These are phyloP conservation scores for Heliornis fulica DNA, from an alignment of 2,113 vertebrate species.

Conservation along the genomic window DNA sequence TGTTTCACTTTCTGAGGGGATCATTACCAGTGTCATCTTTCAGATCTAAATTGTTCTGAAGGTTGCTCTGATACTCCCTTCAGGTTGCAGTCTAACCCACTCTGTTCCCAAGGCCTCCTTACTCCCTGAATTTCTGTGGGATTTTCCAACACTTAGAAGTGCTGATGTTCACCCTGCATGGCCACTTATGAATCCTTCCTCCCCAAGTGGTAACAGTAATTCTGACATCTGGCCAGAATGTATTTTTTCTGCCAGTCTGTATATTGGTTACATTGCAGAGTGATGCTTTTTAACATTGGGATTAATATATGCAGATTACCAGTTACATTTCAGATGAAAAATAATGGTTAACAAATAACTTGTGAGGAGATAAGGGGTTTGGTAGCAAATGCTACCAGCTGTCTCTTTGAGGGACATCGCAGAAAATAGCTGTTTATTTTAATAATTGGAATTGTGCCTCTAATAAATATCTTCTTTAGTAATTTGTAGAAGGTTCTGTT, in stretches of 20 bases:
- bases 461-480: background rate
- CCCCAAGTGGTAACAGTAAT: background rate
- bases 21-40: background rate
- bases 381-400: background rate
- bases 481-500: background rate
- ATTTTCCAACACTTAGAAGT: background rate
- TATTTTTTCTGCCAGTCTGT: background rate
- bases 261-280: background rate
- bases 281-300: background rate
- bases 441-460: background rate
- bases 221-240: background rate
- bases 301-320: background rate
- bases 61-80: background rate
- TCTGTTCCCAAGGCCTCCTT: background rate
- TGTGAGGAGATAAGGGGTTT: background rate
- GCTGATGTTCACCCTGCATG: background rate
- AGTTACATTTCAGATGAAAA: background rate
- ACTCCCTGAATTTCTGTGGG: background rate
- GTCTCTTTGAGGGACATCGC: background rate
- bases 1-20: background rate
- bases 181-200: background rate
- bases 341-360: background rate
- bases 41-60: background rate
- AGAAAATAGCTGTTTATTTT: constrained; percentile 21
- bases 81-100: background rate